Base-by-base conservation (phyloP, 2,113 vertebrate genomes). In the Nansenia antarctica region DNA sequence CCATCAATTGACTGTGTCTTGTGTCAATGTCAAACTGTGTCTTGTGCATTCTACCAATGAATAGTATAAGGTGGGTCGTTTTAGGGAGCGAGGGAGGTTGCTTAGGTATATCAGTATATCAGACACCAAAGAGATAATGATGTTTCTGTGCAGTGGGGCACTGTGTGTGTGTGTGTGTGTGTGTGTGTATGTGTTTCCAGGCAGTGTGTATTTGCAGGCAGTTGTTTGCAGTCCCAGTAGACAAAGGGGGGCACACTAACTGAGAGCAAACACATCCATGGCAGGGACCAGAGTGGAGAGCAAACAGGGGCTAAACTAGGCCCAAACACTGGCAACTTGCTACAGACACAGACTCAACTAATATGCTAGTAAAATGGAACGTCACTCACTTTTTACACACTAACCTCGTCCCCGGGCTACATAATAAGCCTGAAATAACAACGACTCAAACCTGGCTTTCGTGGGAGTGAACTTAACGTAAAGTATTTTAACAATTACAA, bases 261-360 rank as follows among this genome's bases (percentile, higher is more conserved):
- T 58, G 34, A 64, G 62, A 62, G 76, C 71, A 85, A 87, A 85
- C 80, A 85, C 30, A 64, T 52, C 29, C n/a, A 61, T 29, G 55
- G 47, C 77, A 63, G 76, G 31, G 60, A 75, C 29, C 80, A 83
- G 77, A 78, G 72, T 79, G 87, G 81, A 68, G 59, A 85, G 79
- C 80, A 87, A 85, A 86, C 74, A 85, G 67, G 47, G 42, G 67
- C 65, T 69, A 76, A 68, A 61, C 22, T 22, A 30, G 49, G 54
- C 60, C 29, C 75, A 84, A 85, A 86, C 79, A 83, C 73, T 61
- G 70, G 81, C 86, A 67, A 75, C 62, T 35, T 35, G 77, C 62
- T 67, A 69, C 31, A 58, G 7, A 58, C 54, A 70, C 64, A 24
- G 24, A 58, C 59, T 34, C 4, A 35, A 69, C 58, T 54, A 53